These are phyloP conservation scores for Drosophila borborema DNA, from an alignment of 2,888 invertebrate genomes.

Conservation along the genomic window DNA sequence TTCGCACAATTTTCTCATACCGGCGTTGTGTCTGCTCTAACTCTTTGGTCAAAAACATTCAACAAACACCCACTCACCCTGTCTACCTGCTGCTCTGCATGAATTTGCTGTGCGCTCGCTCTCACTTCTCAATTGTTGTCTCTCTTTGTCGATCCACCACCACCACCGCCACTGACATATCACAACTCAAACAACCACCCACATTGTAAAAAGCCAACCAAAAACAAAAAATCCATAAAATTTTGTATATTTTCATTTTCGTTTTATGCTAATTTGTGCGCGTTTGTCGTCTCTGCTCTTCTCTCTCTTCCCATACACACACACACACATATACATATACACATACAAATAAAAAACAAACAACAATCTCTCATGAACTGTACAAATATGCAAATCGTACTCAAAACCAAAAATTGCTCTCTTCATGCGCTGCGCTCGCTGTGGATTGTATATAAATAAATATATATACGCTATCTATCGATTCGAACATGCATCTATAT, in stretches of 20 bases:
- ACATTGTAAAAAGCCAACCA: constrained; percentile 60
- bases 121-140: constrained; percentile 9
- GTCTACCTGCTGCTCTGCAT: constrained; percentile 53
- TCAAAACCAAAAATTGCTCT: constrained; percentile 54
- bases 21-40: constrained; percentile 45
- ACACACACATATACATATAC: constrained; percentile 31
- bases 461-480: constrained; percentile 45
- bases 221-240: constrained; percentile 51
- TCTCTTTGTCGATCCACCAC: constrained; percentile 49
- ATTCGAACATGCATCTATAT: constrained; percentile 32
- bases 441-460: constrained; percentile 53
- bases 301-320: constrained; percentile 70
- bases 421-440: constrained; percentile 79
- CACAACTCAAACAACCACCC: constrained; percentile 39
- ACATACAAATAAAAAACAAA: constrained; percentile 24
- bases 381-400: constrained; percentile 64
- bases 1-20: constrained; percentile 31
- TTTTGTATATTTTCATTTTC: constrained; percentile 66
- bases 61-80: constrained; percentile 24
- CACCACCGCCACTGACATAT: constrained; percentile 22
- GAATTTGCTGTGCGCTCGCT: constrained; percentile 50
- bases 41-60: constrained; percentile 33
- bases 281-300: constrained; percentile 78
- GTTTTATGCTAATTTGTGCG: constrained; percentile 77
- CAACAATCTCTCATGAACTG: constrained; percentile 63